Base-by-base conservation (phyloP, 1,140 invertebrate species). In the Pogonomyrmex californicus region DNA sequence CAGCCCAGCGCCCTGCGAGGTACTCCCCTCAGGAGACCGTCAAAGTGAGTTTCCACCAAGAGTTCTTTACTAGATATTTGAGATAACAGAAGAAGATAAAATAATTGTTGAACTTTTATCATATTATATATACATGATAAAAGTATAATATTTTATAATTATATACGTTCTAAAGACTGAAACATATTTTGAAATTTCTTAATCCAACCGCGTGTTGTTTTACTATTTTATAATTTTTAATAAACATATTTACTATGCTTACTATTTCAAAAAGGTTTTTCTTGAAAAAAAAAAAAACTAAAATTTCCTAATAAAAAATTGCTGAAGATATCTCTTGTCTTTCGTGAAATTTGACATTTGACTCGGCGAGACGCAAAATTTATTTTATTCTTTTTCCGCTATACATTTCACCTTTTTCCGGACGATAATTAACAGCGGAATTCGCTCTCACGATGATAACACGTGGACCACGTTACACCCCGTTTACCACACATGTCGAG, bases 21-120 rank as follows among this genome's bases (percentile, higher is more conserved):
- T 92, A 88, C 88, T 92, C 93, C 76, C 93, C 93, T 86, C 93
- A 94, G 89, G 93, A 93, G 88, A 94, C 93, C 75, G 65, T 94
- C 41, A 93, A 93, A 88, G 93, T 94, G 85, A 93, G 91, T 30
- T 30, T 62, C 33, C n/a, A 75, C 1, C 14, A 49, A 70, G 44
- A 3, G 5, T 65, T 33, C 1, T 81, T 66, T 79, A 76, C 58
- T 41, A 23, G 23, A 58, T 66, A 44, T 65, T 41, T 65, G 14
- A 66, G 9, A 66, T 10, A 1, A 44, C 23, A 75, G 5, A 3
- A 23, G 23, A 23, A 23, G 23, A 23, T 58, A 75, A 58, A 75
- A 58, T 44, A 75, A 58, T 41, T 58, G 6, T 56, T n/a, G 7
- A 56, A 0, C 9, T 56, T 2, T 41, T 5, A 47, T 41, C 17